A percentile compares a stretch with the other conserved stretches of the same genome.
Conservation (phyloP, 2,113 vertebrate species). For the Tursiops truncatus region DNA sequence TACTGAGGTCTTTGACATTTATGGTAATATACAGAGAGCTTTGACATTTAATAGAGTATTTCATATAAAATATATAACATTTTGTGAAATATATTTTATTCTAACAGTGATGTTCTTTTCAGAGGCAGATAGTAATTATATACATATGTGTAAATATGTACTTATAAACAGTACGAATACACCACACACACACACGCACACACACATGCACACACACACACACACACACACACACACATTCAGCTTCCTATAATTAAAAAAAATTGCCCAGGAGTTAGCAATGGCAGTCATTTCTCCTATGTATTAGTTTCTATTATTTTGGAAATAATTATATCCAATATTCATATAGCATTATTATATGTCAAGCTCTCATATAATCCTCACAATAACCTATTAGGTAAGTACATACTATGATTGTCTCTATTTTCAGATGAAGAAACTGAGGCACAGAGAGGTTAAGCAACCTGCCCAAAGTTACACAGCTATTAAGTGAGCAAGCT, state of each 20-base stretch:
- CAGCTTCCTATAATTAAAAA: conserved; percentile 39
- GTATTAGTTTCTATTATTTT: conserved; percentile 45
- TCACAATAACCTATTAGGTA: conserved; percentile 32
- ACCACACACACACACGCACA: background rate
- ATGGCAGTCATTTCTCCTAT: background rate
- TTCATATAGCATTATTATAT: conserved; percentile 13
- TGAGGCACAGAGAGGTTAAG: conserved; percentile 60
- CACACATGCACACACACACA: background rate
- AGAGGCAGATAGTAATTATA: conserved; percentile 3
- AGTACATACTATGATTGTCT: conserved; percentile 62
- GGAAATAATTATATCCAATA: background rate
- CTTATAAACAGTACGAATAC: background rate
- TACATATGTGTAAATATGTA: background rate
- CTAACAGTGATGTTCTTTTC: conserved; percentile 33
- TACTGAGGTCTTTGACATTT: conserved; percentile 12
- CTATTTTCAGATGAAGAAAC: conserved; percentile 69
- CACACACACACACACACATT: background rate
- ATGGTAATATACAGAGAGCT: background rate
- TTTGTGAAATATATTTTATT: conserved; percentile 54
- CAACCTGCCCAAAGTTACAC: conserved; percentile 60
- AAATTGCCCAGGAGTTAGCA: background rate
- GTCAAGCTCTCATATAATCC: conserved; percentile 46
- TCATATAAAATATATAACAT: conserved; percentile 15
- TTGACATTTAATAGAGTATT: conserved; percentile 27
- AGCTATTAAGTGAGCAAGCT: conserved; percentile 60